A percentile compares a stretch with the other conserved stretches of the same genome.
phyloP scores from a whole-genome alignment of 2,797 vertebrate genomes.

The Aphelocoma californica region DNA sequence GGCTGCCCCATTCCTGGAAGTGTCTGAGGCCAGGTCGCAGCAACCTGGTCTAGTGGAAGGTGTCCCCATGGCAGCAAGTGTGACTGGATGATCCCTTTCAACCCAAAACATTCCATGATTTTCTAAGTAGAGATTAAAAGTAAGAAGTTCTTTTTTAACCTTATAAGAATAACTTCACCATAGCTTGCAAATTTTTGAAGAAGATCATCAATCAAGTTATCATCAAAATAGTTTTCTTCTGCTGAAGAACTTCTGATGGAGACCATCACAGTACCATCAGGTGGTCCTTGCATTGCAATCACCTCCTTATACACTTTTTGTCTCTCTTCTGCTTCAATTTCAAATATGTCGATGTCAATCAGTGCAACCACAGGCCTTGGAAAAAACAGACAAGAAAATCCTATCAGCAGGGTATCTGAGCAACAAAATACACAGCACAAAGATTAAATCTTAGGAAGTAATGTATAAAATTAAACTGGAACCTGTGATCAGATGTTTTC shows the following conservation, averaged over 20 bases:
- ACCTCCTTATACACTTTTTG: slow-evolving; percentile 95
- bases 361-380: slow-evolving; percentile 91
- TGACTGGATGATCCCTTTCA: background rate
- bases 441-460: background rate
- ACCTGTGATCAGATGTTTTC: slow-evolving; percentile 99
- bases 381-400: background rate
- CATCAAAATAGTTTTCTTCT: slow-evolving; percentile 88
- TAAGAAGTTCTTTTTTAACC: slow-evolving; percentile 72
- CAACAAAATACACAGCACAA: background rate
- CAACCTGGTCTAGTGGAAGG: background rate
- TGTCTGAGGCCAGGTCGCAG: background rate
- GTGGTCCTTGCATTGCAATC: slow-evolving; percentile 91
- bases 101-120: background rate
- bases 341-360: slow-evolving; percentile 94
- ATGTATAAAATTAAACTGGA: background rate
- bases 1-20: background rate
- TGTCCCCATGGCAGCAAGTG: background rate
- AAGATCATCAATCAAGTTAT: slow-evolving; percentile 92
- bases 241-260: slow-evolving; percentile 86
- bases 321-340: slow-evolving; percentile 92
- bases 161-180: slow-evolving; percentile 96
- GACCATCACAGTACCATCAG: slow-evolving; percentile 93
- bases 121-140: background rate
- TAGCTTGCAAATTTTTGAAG: slow-evolving; percentile 91
- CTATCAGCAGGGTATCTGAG: background rate